phyloP scores from a whole-genome alignment of 2,113 vertebrate genomes.

The Chaenocephalus aceratus region DNA sequence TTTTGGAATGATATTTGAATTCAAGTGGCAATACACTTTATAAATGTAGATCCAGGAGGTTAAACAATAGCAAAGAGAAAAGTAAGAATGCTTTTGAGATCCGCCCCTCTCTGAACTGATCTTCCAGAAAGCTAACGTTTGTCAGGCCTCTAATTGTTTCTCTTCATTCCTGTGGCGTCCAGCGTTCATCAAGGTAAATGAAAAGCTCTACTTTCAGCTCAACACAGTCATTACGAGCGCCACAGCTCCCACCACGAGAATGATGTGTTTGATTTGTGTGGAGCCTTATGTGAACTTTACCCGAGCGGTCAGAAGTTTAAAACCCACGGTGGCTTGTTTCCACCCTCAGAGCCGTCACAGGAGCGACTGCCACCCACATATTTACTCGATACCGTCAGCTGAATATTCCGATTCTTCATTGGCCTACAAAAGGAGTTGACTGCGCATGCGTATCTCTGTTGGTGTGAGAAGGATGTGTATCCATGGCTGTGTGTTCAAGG shows the following conservation, averaged over 20 bases:
- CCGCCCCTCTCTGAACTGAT: too few relatives aligned
- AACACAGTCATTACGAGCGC: slow-evolving; percentile 60
- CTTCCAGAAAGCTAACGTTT: background rate
- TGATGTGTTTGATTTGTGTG: slow-evolving; percentile 55
- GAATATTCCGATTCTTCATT: background rate
- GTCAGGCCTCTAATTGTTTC: slow-evolving; percentile 40
- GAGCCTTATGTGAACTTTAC: slow-evolving; percentile 33
- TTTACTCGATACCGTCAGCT: slow-evolving; percentile 44
- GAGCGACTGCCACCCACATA: slow-evolving; percentile 44
- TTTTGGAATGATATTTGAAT: too few relatives aligned
- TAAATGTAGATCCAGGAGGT: too few relatives aligned
- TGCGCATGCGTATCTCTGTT: slow-evolving; percentile 56
- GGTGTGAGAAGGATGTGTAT: slow-evolving; percentile 35
- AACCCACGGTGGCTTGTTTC: slow-evolving; percentile 11
- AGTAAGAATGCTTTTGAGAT: too few relatives aligned
- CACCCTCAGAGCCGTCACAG: slow-evolving; percentile 16
- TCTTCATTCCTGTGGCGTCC: slow-evolving; percentile 51
- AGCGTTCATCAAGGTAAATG: slow-evolving; percentile 61
- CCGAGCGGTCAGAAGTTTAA: slow-evolving; percentile 13
- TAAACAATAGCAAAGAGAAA: too few relatives aligned
- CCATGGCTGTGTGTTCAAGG: slow-evolving; percentile 19
- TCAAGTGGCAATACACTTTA: too few relatives aligned
- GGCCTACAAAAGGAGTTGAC: background rate
- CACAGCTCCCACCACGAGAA: slow-evolving; percentile 58
- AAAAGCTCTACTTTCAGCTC: slow-evolving; percentile 34